phyloP scores from a whole-genome alignment of 53 echinoderm and acorn worm species.

The Mesocentrotus franciscanus region DNA sequence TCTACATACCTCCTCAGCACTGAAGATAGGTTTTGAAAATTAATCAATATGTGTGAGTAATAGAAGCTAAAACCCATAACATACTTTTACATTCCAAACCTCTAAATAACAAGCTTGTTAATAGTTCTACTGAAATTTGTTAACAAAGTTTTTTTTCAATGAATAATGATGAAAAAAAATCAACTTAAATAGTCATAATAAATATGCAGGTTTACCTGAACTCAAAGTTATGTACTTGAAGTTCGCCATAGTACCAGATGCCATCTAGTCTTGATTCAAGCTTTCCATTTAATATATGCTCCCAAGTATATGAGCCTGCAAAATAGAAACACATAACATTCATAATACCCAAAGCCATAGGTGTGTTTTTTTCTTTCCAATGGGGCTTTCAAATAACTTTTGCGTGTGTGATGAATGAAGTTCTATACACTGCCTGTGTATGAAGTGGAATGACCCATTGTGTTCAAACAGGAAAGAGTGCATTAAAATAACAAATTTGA shows the following conservation, averaged over 20 bases:
- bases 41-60: no score
- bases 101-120: not conserved
- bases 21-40: no score
- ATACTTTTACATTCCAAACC: not conserved
- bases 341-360: not conserved
- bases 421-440: no score
- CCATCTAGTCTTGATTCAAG: constrained; percentile 78
- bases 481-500: no score
- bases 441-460: no score
- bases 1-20: no score
- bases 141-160: not conserved
- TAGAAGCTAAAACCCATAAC: no score
- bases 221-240: constrained; percentile 66
- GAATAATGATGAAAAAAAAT: no score
- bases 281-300: constrained; percentile 82
- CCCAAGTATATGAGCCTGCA: constrained; percentile 91
- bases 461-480: not conserved
- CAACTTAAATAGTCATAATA: not conserved
- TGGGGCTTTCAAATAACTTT: not conserved
- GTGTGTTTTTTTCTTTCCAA: not conserved
- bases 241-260: constrained; percentile 78
- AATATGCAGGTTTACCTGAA: constrained; percentile 74
- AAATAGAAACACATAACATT: constrained; percentile 6
- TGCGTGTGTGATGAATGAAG: no score
- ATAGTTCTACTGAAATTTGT: not conserved